Evolutionary conservation across 2,113 vertebrate genomes (phyloP).

Genomic region (Cathartes aura): DNA sequence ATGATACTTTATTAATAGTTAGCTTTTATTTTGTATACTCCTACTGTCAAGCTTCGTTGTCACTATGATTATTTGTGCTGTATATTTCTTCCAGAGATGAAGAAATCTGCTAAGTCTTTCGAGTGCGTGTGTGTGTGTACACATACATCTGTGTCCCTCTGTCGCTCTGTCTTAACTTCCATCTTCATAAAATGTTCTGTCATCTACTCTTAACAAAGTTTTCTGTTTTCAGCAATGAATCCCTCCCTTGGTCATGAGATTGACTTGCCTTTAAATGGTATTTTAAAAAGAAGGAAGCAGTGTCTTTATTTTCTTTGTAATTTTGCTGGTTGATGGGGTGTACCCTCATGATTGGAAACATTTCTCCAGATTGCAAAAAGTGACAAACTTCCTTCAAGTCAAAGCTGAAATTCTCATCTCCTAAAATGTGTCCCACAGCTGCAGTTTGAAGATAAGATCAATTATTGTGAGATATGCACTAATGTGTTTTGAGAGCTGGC

Average conservation of each 20-base stretch:
- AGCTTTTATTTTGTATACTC: constrained; percentile 28
- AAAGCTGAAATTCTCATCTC: constrained; percentile 3
- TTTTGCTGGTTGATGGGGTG: neutral
- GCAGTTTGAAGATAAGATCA: constrained; percentile 42
- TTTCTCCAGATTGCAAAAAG: neutral
- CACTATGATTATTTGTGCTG: neutral
- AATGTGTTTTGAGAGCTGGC: constrained; percentile 23
- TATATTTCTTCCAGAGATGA: neutral
- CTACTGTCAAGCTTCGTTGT: constrained; percentile 25
- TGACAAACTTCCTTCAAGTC: constrained; percentile 22
- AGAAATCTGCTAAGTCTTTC: neutral
- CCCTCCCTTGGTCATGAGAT: neutral
- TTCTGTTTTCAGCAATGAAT: neutral
- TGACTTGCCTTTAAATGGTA: neutral
- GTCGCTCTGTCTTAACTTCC: neutral
- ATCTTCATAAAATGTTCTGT: neutral
- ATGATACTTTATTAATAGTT: constrained; percentile 55
- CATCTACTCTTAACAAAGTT: neutral
- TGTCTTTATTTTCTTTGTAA: neutral
- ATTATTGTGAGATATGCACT: neutral
- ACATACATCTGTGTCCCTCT: neutral
- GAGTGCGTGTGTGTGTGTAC: neutral
- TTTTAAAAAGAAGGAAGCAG: neutral
- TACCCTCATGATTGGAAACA: neutral
- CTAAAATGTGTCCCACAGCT: neutral